These are phyloP conservation scores for Gorsachius goisagi DNA, from an alignment of 2,113 vertebrate genomes.

Conservation along the genomic window DNA sequence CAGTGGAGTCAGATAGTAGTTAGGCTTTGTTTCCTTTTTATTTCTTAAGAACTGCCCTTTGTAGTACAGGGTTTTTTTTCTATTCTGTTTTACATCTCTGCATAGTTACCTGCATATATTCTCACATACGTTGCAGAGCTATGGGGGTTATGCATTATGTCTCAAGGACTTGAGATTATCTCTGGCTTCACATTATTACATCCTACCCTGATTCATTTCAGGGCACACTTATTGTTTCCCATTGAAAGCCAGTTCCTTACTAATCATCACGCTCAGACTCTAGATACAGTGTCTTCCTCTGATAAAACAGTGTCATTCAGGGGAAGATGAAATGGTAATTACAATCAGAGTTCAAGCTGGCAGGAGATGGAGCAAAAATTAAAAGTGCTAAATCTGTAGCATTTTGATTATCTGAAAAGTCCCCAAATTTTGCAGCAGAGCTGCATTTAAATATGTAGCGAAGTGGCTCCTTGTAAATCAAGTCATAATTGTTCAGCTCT, in stretches of 20 bases:
- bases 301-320: conserved; percentile 74
- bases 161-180: background rate
- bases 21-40: background rate
- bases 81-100: background rate
- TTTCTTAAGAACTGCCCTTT: background rate
- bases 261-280: background rate
- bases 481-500: conserved; percentile 71
- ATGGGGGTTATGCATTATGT: background rate
- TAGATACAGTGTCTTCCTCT: conserved; percentile 52
- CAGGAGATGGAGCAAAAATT: conserved; percentile 76
- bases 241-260: background rate
- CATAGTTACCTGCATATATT: background rate
- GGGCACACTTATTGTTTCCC: background rate
- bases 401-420: conserved; percentile 76
- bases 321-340: conserved; percentile 76
- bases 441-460: conserved; percentile 57
- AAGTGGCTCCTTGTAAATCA: conserved; percentile 75
- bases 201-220: background rate
- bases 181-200: background rate
- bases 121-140: background rate
- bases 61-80: background rate
- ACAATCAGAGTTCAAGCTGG: conserved; percentile 79
- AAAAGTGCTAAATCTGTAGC: conserved; percentile 76
- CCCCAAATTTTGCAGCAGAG: conserved; percentile 70
- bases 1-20: too few relatives aligned